Base-by-base conservation (phyloP, 1,140 invertebrate genomes). In the Amyelois transitella region DNA sequence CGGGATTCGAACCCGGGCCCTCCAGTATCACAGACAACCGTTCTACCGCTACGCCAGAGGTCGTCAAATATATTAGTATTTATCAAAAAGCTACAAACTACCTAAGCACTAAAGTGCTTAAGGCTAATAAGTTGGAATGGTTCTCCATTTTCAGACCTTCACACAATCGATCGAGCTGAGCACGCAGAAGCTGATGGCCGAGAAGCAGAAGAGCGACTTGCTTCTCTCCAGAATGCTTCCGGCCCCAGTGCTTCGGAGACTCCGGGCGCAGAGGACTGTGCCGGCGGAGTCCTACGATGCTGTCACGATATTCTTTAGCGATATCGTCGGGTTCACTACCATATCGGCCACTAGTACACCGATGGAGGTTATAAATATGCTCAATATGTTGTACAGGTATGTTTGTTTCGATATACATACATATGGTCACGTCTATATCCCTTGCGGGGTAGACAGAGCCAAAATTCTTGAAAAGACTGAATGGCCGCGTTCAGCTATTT, bases 271-370 rank as follows among this genome's bases (percentile, higher is more conserved):
- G 50, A 74, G 90, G 53, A 90, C 92, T 63, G 92, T 94, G 0
- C 92, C 92, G 1, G 93, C 93, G 1, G 92, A 94, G 73, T 91
- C 90, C 43, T 94, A 92, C 63, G 92, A 93, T 24, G 89, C 90
- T 6, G 94, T 94, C 6, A 94, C 94, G 0, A 91, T 96, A 52
- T 96, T 94, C 87, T 95, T 96, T 80, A 94, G 93, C 56, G 94
- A 96, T 67, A 95, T 95, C 53, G 94, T 95, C 19, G 94, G 93
- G 0, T 96, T 96, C 77, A 96, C 94, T 14, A 91, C 91, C 71
- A 92, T 96, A 62, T 91, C 94, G 1, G 93, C 93, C 2, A 90
- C 91, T 43, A 94, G 92, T 66, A 93, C 93, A 4, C 94, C 94
- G 7, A 90, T 95, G 77, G 93, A 95, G 81, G 91, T 93, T 58